A percentile compares a stretch with the other conserved stretches of the same genome.
Evolutionary conservation across 92 coral and sea anemone species (phyloP).

Genomic region (Plumapathes pennacea): DNA sequence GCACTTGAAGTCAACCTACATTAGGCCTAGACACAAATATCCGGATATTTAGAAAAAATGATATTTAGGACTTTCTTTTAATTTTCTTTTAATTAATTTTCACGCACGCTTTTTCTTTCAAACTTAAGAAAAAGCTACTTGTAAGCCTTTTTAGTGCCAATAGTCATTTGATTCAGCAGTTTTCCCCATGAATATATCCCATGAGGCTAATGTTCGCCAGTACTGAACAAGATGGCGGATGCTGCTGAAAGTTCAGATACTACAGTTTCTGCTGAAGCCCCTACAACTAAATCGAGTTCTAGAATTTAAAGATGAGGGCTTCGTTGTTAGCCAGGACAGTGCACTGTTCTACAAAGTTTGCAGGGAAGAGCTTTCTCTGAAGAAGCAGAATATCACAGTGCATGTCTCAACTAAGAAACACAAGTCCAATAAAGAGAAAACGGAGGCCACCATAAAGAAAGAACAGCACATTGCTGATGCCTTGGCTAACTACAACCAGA

Average conservation of each 20-base stretch:
- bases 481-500: slow-evolving; percentile 26
- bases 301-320: slow-evolving; percentile 24
- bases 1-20: slow-evolving; percentile 18
- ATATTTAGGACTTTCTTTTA: slow-evolving; percentile 13
- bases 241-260: neutral
- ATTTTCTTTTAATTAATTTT: slow-evolving; percentile 3
- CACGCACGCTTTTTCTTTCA: no score
- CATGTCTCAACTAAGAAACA: slow-evolving; percentile 36
- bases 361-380: slow-evolving; percentile 22
- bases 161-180: no score
- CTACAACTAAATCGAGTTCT: no score
- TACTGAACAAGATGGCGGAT: slow-evolving; percentile 1
- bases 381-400: slow-evolving; percentile 18
- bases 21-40: slow-evolving; percentile 12
- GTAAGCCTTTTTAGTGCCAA: no score
- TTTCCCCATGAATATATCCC: slow-evolving; percentile 4
- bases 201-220: neutral
- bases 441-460: slow-evolving; percentile 1
- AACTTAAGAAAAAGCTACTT: no score
- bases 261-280: no score
- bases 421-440: slow-evolving; percentile 33
- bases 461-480: slow-evolving; percentile 37
- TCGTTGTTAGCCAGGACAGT: slow-evolving; percentile 4
- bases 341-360: slow-evolving; percentile 33
- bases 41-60: slow-evolving; percentile 9